Percentiles rank a stretch among this genome's conserved stretches.
Evolutionary conservation across 2,797 vertebrate genomes (phyloP).

Genomic region (Lophius americanus): DNA sequence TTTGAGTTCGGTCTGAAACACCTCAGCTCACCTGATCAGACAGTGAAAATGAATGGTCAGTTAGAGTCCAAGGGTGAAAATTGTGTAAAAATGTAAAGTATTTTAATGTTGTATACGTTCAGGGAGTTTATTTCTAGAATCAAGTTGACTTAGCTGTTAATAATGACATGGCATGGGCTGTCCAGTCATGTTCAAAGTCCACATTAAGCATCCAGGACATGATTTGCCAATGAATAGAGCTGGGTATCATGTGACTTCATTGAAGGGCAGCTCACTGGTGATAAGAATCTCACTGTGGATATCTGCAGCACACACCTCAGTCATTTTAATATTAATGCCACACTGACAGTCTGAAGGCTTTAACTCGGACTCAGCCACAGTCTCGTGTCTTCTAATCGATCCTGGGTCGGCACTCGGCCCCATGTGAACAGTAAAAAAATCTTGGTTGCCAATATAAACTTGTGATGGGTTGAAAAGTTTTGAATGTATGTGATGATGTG

Average conservation of each 20-base stretch:
- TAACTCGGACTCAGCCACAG: slow-evolving; percentile 4
- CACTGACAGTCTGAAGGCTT: too few species aligned
- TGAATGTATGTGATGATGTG: slow-evolving; percentile 46
- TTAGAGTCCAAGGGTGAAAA: slow-evolving; percentile 37
- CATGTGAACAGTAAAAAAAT: slow-evolving; percentile 6
- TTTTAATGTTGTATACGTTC: slow-evolving; percentile 71
- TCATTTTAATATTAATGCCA: too few species aligned
- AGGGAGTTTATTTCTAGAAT: slow-evolving; percentile 53
- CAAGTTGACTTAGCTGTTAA: slow-evolving; percentile 30
- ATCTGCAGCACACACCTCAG: too few species aligned
- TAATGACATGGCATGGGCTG: slow-evolving; percentile 9
- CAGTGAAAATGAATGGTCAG: slow-evolving; percentile 26
- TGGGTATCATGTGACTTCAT: background rate
- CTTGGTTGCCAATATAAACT: slow-evolving; percentile 51
- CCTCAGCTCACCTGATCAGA: slow-evolving; percentile 28
- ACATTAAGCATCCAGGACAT: too few species aligned
- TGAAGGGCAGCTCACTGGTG: too few species aligned
- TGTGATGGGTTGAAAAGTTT: slow-evolving; percentile 46
- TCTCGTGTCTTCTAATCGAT: slow-evolving; percentile 19
- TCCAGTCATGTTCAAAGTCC: too few species aligned
- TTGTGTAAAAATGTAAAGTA: slow-evolving; percentile 78
- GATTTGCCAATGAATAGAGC: slow-evolving; percentile 5
- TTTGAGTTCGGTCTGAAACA: slow-evolving; percentile 40
- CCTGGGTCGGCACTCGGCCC: slow-evolving; percentile 19
- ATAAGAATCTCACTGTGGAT: too few species aligned